Conservation (phyloP, 2,797 vertebrate genomes). For the Corythornis leucogaster region DNA sequence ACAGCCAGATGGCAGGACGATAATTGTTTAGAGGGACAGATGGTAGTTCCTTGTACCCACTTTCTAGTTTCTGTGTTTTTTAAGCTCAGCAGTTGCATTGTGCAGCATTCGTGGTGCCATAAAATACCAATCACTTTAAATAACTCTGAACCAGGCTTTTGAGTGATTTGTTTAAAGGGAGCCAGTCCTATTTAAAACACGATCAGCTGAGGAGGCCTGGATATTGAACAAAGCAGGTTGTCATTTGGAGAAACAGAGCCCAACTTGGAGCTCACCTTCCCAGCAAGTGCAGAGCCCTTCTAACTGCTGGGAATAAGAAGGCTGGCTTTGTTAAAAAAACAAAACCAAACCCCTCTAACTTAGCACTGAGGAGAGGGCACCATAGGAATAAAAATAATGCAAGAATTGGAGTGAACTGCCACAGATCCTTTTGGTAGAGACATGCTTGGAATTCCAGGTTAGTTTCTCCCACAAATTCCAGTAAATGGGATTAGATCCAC, state of each 20-base stretch:
- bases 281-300: slow-evolving; percentile 19
- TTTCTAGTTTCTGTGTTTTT: slow-evolving; percentile 78
- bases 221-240: slow-evolving; percentile 53
- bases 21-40: slow-evolving; percentile 82
- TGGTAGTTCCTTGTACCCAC: slow-evolving; percentile 78
- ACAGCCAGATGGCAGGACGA: slow-evolving; percentile 78
- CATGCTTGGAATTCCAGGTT: slow-evolving; percentile 32
- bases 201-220: slow-evolving; percentile 56
- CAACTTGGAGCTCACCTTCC: slow-evolving; percentile 3
- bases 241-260: slow-evolving; percentile 52
- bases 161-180: slow-evolving; percentile 70
- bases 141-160: slow-evolving; percentile 73
- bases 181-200: slow-evolving; percentile 67
- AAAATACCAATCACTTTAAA: slow-evolving; percentile 77
- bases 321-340: neutral
- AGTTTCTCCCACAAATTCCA: neutral
- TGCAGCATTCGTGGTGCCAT: slow-evolving; percentile 66
- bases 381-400: slow-evolving; percentile 31
- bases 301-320: slow-evolving; percentile 36
- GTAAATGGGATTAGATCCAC: neutral
- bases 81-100: slow-evolving; percentile 76
- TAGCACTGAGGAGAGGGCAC: slow-evolving; percentile 17
- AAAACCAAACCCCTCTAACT: neutral
- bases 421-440: neutral
- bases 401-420: neutral